phyloP scores from a whole-genome alignment of 1,140 invertebrate genomes.

The Zaprionus ghesquierei region DNA sequence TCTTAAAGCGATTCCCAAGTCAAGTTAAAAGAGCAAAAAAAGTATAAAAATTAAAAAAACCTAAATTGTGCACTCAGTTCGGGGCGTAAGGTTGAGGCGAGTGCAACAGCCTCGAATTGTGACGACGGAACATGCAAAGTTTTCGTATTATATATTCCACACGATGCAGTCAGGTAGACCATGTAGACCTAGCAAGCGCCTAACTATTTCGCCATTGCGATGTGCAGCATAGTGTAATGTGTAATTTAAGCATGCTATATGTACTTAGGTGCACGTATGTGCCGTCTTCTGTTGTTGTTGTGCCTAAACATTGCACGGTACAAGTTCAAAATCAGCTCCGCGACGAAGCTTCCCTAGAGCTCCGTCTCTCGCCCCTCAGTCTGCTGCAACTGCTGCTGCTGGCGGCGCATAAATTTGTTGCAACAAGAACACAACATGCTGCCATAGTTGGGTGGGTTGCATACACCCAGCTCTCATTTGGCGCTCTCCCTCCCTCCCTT shows the following conservation, averaged over 20 bases:
- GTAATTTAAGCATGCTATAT: constrained; percentile 49
- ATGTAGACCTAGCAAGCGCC: constrained; percentile 9
- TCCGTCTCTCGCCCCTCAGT: not conserved
- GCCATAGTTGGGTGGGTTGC: constrained; percentile 10
- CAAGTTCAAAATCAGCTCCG: constrained; percentile 55
- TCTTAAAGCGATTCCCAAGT: not conserved
- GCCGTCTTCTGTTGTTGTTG: constrained; percentile 20
- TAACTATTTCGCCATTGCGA: constrained; percentile 16
- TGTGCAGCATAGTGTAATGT: constrained; percentile 17
- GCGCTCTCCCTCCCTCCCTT: not conserved
- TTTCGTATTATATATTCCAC: constrained; percentile 48
- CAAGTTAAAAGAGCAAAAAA: not conserved
- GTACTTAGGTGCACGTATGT: constrained; percentile 4
- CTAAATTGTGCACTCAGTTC: constrained; percentile 5
- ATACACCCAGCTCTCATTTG: not conserved
- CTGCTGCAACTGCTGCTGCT: constrained; percentile 20
- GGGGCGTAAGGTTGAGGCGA: not conserved
- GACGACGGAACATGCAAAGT: constrained; percentile 40
- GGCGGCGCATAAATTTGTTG: constrained; percentile 68
- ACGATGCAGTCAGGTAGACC: constrained; percentile 11
- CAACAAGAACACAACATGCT: constrained; percentile 5
- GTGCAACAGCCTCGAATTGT: constrained; percentile 42
- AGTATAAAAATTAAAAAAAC: not conserved
- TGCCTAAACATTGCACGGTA: constrained; percentile 36
- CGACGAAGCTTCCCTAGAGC: not conserved